Conservation (phyloP, 1,140 invertebrate genomes). For the Venturia canescens region DNA sequence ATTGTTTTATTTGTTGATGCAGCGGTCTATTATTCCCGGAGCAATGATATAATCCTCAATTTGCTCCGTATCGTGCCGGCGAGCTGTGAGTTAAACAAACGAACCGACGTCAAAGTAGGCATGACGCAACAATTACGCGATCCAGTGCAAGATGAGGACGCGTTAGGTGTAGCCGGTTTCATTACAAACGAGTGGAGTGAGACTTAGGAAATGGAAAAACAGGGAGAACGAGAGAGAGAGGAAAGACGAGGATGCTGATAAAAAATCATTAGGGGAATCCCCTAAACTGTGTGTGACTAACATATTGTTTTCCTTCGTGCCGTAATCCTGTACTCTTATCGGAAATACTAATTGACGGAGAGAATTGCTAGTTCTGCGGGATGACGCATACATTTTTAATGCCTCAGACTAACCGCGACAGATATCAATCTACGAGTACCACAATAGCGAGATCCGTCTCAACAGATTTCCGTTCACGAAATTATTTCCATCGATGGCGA, state of each 20-base stretch:
- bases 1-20: not conserved
- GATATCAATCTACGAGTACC: too few species aligned
- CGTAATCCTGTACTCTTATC: slow-evolving; percentile 12
- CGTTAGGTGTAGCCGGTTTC: not conserved
- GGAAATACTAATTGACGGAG: slow-evolving; percentile 9
- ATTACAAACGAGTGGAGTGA: not conserved
- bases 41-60: slow-evolving; percentile 59
- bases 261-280: slow-evolving; percentile 8
- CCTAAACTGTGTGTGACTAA: slow-evolving; percentile 21
- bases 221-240: not conserved
- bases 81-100: slow-evolving; percentile 44
- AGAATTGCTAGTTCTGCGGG: slow-evolving; percentile 15
- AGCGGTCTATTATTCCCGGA: slow-evolving; percentile 45
- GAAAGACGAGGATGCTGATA: not conserved
- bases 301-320: slow-evolving; percentile 4
- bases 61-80: slow-evolving; percentile 32
- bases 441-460: too few species aligned
- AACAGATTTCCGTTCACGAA: too few species aligned
- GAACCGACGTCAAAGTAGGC: not conserved
- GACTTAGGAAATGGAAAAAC: not conserved
- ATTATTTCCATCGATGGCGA: too few species aligned
- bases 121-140: slow-evolving; percentile 13
- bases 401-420: not conserved
- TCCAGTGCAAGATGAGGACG: slow-evolving; percentile 1
- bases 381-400: slow-evolving; percentile 17